A percentile compares a stretch with the other conserved stretches of the same genome.
Evolutionary conservation across 2,888 invertebrate genomes (phyloP).

Genomic region (Phaonia tiefii): DNA sequence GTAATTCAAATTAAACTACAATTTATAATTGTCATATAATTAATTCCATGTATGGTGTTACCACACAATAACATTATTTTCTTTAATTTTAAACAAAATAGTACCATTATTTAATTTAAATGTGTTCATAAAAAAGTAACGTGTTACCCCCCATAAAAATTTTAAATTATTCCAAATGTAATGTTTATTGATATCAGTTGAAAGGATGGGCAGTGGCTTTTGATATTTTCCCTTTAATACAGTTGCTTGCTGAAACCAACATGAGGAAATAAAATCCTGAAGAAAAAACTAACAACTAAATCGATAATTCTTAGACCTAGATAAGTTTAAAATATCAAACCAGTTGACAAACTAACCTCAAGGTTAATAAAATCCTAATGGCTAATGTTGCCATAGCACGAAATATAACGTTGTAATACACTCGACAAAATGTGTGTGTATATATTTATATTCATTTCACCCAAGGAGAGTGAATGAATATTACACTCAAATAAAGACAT

Average conservation of each 20-base stretch:
- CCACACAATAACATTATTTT: too few species aligned
- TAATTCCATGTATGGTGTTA: too few species aligned
- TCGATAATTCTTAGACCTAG: constrained; percentile 63
- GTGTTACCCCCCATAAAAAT: not conserved
- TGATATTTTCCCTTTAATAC: too few species aligned
- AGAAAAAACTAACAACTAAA: constrained; percentile 40
- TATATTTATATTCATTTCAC: too few species aligned
- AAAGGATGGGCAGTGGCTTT: too few species aligned
- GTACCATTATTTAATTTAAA: too few species aligned
- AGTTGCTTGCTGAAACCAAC: constrained; percentile 27
- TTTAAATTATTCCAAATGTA: constrained; percentile 26
- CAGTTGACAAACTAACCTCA: constrained; percentile 71
- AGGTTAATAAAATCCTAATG: constrained; percentile 74
- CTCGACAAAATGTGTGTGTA: too few species aligned
- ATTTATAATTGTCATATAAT: too few species aligned
- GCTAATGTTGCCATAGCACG: constrained; percentile 73
- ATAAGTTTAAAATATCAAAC: constrained; percentile 64
- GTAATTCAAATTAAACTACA: too few species aligned
- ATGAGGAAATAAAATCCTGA: constrained; percentile 24
- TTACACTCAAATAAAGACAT: too few species aligned
- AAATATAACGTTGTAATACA: constrained; percentile 42
- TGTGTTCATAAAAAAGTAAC: constrained; percentile 10
- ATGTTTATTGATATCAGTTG: constrained; percentile 6
- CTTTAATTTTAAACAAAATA: too few species aligned
- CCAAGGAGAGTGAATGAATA: too few species aligned